Evolutionary conservation across 2,888 invertebrate genomes (phyloP).

Genomic region (Drosophila antonietae): DNA sequence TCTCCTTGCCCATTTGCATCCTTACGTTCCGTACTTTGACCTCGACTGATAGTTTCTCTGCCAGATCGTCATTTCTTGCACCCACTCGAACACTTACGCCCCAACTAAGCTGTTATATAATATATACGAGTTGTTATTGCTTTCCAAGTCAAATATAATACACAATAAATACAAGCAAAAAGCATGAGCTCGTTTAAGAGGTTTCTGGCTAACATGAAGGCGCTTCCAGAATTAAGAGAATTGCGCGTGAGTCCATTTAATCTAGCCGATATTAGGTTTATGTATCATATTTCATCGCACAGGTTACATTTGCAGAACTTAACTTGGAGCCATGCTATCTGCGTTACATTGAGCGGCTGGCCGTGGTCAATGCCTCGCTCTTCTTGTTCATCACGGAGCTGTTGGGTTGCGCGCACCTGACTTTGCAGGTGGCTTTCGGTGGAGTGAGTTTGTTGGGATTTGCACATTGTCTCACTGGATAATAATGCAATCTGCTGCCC

Average conservation of each 20-base stretch:
- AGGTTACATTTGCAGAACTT: conserved; percentile 26
- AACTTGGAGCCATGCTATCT: conserved; percentile 37
- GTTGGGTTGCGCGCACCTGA: conserved; percentile 25
- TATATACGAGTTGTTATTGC: neutral
- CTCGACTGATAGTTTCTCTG: too few species aligned
- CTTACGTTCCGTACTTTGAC: too few species aligned
- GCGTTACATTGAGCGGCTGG: conserved; percentile 87
- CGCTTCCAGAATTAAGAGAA: too few species aligned
- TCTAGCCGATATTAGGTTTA: too few species aligned
- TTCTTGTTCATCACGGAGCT: conserved; percentile 38
- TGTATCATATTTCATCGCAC: neutral
- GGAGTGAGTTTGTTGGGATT: conserved; percentile 15
- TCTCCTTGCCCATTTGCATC: too few species aligned
- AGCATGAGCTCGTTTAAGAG: too few species aligned
- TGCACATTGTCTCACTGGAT: neutral
- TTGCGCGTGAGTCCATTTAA: conserved; percentile 32
- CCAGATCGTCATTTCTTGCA: too few species aligned
- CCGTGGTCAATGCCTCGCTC: conserved; percentile 85
- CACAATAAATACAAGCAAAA: neutral
- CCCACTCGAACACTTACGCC: neutral
- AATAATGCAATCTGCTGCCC: neutral
- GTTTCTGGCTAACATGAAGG: too few species aligned
- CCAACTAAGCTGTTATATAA: too few species aligned
- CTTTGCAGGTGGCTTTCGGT: neutral
- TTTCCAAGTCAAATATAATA: neutral